Percentiles rank a stretch among this genome's conserved stretches.
Evolutionary conservation across 2,888 invertebrate species (phyloP).

Genomic region (Aproaerema taeniolella): DNA sequence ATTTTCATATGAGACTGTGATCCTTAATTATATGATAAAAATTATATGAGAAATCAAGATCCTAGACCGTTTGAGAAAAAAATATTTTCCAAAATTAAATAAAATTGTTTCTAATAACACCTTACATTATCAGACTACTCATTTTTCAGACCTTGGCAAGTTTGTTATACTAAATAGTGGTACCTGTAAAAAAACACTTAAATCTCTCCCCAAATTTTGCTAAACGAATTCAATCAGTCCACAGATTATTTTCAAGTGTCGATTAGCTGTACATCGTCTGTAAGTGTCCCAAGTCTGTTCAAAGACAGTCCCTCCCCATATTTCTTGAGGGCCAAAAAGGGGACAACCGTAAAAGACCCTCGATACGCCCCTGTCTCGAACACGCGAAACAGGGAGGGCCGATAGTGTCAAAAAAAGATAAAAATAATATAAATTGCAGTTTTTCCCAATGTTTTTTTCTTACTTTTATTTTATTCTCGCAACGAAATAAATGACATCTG

Average conservation of each 20-base stretch:
- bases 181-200: too few species aligned
- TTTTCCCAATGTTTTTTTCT: constrained; percentile 35
- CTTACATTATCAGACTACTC: too few species aligned
- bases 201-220: too few species aligned
- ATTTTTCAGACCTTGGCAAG: too few species aligned
- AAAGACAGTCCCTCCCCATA: too few species aligned
- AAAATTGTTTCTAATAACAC: too few species aligned
- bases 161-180: too few species aligned
- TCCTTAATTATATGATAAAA: too few species aligned
- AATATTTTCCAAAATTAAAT: too few species aligned
- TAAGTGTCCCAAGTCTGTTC: constrained; percentile 23
- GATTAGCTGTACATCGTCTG: constrained; percentile 29
- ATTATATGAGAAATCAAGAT: too few species aligned
- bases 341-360: constrained; percentile 58
- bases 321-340: constrained; percentile 46
- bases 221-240: constrained; percentile 1
- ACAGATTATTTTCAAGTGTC: constrained; percentile 24
- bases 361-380: constrained; percentile 65
- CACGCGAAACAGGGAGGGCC: constrained; percentile 58
- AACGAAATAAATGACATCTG: not conserved
- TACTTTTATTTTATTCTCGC: constrained; percentile 13
- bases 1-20: too few species aligned
- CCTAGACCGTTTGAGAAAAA: too few species aligned
- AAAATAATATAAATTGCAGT: constrained; percentile 71
- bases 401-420: constrained; percentile 78